Evolutionary conservation across 2,113 vertebrate genomes (phyloP), one percentile per base, ranked within the genome.

Genomic region (Tetrao urogallus): DNA sequence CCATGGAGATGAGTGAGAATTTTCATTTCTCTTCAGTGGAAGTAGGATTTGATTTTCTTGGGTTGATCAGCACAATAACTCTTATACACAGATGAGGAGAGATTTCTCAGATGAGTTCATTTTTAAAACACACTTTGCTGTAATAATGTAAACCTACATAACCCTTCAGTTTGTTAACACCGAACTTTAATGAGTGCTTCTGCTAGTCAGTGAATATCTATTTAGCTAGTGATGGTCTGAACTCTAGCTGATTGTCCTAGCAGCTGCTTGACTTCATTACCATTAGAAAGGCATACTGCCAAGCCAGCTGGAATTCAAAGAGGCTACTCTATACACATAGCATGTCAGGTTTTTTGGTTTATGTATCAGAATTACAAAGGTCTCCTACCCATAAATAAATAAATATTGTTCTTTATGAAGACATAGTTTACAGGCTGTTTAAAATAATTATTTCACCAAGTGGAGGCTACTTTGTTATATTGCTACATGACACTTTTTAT

Each of bases 191-290:
- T 97, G 97, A 97, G 96, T 93, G 94, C 94, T 96, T 24, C 22
- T 50, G 95, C 97, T 94, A 97, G 97, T 97, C 97, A 97, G 96
- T 97, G 97, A 97, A 93, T 98, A 97, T 91, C 97, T 95, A 97
- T 98, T 97, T 95, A 97, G 97, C 95, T 92, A 86, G 95, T 95
- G 96, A 97, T 96, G 96, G 97, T 98, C 97, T 97, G 97, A 98
- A 97, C 97, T 98, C 97, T 97, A 98, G 97, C 97, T 98, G 98
- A 98, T 98, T 98, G 98, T 98, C 97, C 97, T 97, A 97, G 97
- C 98, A 98, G 98, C 97, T 98, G 98, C 97, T 97, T 97, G 96
- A 96, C 96, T 98, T 98, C 97, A 98, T 98, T 98, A 98, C 96
- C 97, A 98, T 98, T 96, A 98, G 96, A 98, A 98, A 98, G 98